Evolutionary conservation across 1,140 invertebrate species (phyloP).

Genomic region (Thaumetopoea pityocampa): DNA sequence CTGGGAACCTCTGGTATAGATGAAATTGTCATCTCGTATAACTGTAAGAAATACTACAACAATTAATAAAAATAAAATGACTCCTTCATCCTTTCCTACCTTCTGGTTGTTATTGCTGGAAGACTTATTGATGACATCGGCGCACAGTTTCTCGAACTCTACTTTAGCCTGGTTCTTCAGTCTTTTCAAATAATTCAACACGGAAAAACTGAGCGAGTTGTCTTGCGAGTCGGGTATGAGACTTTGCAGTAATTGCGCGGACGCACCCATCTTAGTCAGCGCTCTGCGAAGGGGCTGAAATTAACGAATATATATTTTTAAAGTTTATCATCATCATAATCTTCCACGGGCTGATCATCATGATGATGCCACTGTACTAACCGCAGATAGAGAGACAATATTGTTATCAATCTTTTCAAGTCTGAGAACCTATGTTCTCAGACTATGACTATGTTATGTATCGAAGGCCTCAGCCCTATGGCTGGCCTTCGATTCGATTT

Average conservation of each 20-base stretch:
- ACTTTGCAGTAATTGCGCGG: constrained; percentile 85
- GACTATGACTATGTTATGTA: no score
- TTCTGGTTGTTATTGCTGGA: constrained; percentile 63
- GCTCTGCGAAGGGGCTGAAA: constrained; percentile 91
- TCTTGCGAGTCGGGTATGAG: constrained; percentile 95
- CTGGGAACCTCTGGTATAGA: no score
- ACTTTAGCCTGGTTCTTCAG: constrained; percentile 97
- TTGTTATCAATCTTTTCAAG: no score
- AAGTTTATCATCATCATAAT: neutral
- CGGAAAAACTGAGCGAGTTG: constrained; percentile 93
- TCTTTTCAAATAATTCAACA: constrained; percentile 95
- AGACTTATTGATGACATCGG: constrained; percentile 70
- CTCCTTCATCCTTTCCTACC: no score
- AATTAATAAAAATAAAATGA: no score
- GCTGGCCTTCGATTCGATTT: no score
- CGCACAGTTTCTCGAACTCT: constrained; percentile 94
- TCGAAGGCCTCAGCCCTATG: no score
- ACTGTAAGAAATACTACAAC: no score
- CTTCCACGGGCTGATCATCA: no score
- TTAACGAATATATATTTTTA: constrained; percentile 1
- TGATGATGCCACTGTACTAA: no score
- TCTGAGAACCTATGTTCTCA: no score
- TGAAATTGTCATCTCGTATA: neutral
- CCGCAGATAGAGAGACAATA: no score
- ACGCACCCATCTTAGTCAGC: constrained; percentile 92